Conservation (phyloP, 2,888 invertebrate genomes). For the Protophormia terraenovae region DNA sequence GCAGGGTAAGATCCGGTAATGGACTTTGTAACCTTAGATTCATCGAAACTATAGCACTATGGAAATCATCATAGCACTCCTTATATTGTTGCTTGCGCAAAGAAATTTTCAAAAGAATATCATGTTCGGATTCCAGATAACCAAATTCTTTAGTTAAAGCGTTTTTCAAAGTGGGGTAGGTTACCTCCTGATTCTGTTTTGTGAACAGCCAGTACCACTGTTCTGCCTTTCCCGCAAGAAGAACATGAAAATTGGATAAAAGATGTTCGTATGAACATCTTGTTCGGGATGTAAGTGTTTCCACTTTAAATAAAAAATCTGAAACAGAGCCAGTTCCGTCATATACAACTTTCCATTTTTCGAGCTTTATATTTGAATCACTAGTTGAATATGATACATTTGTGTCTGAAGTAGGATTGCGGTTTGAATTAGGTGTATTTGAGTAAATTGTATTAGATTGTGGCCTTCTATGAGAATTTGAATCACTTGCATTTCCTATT, state of each 20-base stretch:
- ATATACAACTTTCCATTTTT: too few species aligned
- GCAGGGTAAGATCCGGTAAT: not conserved
- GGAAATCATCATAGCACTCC: conserved; percentile 30
- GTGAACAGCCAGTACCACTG: conserved; percentile 47
- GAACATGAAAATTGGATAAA: conserved; percentile 23
- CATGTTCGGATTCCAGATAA: not conserved
- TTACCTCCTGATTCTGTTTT: conserved; percentile 15
- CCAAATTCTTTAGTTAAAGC: conserved; percentile 27
- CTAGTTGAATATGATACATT: too few species aligned
- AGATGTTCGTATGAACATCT: conserved; percentile 10
- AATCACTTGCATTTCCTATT: too few species aligned
- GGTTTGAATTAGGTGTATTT: too few species aligned
- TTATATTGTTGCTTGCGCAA: conserved; percentile 6
- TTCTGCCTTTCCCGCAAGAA: conserved; percentile 25
- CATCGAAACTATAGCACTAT: conserved; percentile 1
- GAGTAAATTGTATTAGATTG: too few species aligned
- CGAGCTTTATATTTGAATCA: too few species aligned
- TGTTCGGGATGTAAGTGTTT: too few species aligned
- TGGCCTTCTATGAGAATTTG: too few species aligned
- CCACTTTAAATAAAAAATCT: too few species aligned
- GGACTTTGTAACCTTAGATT: conserved; percentile 18
- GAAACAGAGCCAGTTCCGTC: too few species aligned
- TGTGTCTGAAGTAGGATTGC: too few species aligned
- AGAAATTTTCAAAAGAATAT: conserved; percentile 19
- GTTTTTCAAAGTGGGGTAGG: not conserved